Conservation (phyloP, 2,113 vertebrate species). For the Phrynosoma platyrhinos region DNA sequence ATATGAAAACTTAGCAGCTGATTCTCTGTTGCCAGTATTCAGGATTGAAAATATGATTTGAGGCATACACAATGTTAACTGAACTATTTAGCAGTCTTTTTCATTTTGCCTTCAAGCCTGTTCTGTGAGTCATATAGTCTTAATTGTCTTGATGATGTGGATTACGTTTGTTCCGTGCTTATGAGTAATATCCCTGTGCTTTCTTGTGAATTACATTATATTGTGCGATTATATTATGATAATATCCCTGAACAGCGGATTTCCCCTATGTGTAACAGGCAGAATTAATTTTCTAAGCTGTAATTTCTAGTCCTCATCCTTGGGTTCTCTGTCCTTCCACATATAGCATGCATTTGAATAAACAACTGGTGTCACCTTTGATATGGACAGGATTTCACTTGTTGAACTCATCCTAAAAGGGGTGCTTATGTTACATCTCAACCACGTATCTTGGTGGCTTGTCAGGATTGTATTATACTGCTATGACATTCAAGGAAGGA, state of each 20-base stretch:
- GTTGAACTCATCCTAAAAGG: not conserved
- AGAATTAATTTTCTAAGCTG: not conserved
- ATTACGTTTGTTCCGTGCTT: not conserved
- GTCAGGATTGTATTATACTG: not conserved
- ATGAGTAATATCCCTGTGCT: not conserved
- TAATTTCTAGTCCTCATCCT: not conserved
- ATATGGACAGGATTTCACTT: not conserved
- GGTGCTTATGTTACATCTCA: too few relatives aligned
- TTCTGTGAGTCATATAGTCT: not conserved
- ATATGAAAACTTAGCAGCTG: not conserved
- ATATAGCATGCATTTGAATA: not conserved
- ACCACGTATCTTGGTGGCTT: not conserved
- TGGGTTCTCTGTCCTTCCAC: not conserved
- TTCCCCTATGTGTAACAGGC: not conserved
- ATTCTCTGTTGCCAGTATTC: not conserved
- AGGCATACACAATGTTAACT: not conserved
- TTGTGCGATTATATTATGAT: not conserved
- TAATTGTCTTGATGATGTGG: not conserved
- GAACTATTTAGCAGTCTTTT: not conserved
- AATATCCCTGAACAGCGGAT: not conserved
- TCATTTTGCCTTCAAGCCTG: not conserved
- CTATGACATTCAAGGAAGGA: not conserved
- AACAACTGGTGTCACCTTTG: not conserved
- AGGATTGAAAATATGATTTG: not conserved
- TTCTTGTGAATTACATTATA: constrained; percentile 1